Evolutionary conservation across 1,140 invertebrate genomes (phyloP).

Genomic region (Rhagoletis zephyria): DNA sequence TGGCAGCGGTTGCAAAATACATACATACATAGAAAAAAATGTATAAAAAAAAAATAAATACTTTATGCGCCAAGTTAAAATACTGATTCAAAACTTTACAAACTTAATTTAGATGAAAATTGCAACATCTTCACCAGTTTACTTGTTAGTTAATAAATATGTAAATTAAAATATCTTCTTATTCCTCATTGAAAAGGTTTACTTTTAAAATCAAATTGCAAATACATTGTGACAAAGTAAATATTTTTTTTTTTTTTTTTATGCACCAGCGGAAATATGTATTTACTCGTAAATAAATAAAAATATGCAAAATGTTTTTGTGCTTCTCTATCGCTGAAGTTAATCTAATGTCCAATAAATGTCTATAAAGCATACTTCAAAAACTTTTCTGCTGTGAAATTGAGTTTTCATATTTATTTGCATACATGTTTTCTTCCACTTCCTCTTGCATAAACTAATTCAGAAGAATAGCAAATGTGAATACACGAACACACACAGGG

Average conservation of each 20-base stretch:
- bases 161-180: too few species aligned
- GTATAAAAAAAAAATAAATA: too few species aligned
- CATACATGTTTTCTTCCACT: neutral
- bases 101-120: too few species aligned
- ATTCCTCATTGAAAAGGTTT: too few species aligned
- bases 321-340: neutral
- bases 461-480: neutral
- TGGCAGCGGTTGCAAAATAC: too few species aligned
- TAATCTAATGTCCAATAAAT: conserved; percentile 36
- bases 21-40: too few species aligned
- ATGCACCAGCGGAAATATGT: neutral
- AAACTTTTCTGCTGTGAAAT: conserved; percentile 40
- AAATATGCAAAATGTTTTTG: neutral
- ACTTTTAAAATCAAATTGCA: too few species aligned
- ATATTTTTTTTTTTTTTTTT: neutral
- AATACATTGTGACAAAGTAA: too few species aligned
- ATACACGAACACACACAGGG: neutral
- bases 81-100: too few species aligned
- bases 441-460: conserved; percentile 39
- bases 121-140: too few species aligned
- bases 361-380: conserved; percentile 38
- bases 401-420: conserved; percentile 46
- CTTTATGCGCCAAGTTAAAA: too few species aligned
- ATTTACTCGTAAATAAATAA: neutral
- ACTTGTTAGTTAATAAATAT: too few species aligned